Evolutionary conservation across 1,140 invertebrate genomes (phyloP).

Genomic region (Lepidostoma basale): DNA sequence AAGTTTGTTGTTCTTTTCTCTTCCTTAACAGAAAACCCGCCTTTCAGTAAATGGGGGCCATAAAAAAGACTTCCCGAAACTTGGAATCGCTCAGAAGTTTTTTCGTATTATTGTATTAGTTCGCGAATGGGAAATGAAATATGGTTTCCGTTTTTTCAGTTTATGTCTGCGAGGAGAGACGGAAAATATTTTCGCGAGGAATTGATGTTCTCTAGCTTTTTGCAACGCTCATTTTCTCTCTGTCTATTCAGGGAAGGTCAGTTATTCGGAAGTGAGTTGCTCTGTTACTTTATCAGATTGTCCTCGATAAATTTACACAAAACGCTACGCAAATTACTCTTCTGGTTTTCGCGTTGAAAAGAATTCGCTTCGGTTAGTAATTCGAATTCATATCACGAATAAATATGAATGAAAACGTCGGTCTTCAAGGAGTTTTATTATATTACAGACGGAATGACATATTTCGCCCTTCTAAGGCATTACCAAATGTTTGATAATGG

Average conservation of each 20-base stretch:
- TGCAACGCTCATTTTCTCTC: background rate
- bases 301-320: too few species aligned
- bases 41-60: conserved; percentile 9
- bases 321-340: too few species aligned
- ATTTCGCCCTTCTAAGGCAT: too few species aligned
- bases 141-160: conserved; percentile 15
- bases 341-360: too few species aligned
- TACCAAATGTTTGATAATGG: too few species aligned
- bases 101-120: conserved; percentile 20
- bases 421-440: too few species aligned
- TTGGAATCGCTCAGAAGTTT: conserved; percentile 15
- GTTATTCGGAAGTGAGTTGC: conserved; percentile 2
- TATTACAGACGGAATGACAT: too few species aligned
- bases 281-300: too few species aligned
- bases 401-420: too few species aligned
- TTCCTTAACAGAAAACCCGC: conserved; percentile 1
- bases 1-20: background rate
- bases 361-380: too few species aligned
- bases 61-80: background rate
- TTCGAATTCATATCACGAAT: too few species aligned
- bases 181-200: background rate
- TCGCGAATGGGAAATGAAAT: conserved; percentile 13
- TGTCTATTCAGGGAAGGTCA: background rate
- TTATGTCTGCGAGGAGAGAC: background rate
- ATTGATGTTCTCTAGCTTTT: background rate